Base-by-base conservation (phyloP, 2,113 vertebrate genomes). In the Rhineura floridana region DNA sequence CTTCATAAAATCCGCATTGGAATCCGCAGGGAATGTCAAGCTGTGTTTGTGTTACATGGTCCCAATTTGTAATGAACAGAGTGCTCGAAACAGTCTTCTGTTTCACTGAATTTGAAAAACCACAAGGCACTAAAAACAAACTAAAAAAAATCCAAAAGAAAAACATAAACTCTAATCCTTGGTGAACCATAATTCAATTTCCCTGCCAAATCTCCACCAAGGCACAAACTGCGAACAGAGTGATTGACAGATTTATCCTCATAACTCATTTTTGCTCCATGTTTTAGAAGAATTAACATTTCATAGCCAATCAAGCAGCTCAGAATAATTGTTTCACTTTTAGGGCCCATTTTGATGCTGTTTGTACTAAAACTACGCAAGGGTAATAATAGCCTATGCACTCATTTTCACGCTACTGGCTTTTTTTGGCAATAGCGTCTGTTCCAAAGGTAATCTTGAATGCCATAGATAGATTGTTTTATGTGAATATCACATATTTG, bases 261-360 rank as follows among this genome's bases (percentile, higher is more conserved):
- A 21, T 23, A 79, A 94, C 83, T 93, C 79, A 85, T 93, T 95
- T 92, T 85, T 93, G 46, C 52, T 89, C 73, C 19, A 3, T 33
- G 3, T 79, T 67, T 94, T 88, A 73, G 70, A 90, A 91, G 62
- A 42, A 88, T 87, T 87, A 89, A 21, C 52, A 28, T 87, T 90
- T 86, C 87, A 83, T 82, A 91, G 59, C 80, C 59, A 93, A 67
- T 90, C 69, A 78, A 85, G 39, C 8, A 92, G 87, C 6, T 36
- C 82, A 12, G 7, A 81, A 85, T 82, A 82, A 79, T 77, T 81
- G 7, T 76, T 86, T 87, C 52, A 50, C 25, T 73, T 90, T 75
- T 13, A 88, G 76, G 79, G 9, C 52, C 59, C 48, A 3, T 73
- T 94, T 86, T 67, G 28, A 36, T 88, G 81, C 83, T 75, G 72